A percentile compares a stretch with the other conserved stretches of the same genome.
Evolutionary conservation across 2,113 vertebrate genomes (phyloP).

Genomic region (Numida meleagris): DNA sequence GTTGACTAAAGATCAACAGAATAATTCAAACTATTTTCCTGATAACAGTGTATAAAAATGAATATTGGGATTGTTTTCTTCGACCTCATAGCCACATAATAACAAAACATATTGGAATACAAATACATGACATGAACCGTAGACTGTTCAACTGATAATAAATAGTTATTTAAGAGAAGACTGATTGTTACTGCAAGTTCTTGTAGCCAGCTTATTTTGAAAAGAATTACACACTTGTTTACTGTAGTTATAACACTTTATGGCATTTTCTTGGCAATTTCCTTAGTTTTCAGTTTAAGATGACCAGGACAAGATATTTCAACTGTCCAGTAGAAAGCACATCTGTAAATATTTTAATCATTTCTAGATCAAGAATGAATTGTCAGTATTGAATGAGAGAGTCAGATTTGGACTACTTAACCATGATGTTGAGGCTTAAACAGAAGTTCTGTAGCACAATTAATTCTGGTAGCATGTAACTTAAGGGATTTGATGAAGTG

Average conservation of each 20-base stretch:
- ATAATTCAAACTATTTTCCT: neutral
- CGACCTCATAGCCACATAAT: neutral
- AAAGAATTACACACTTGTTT: rapidly evolving
- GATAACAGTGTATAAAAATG: neutral
- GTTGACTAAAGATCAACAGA: neutral
- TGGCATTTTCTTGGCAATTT: neutral
- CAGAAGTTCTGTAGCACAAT: neutral
- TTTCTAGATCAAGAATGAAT: neutral
- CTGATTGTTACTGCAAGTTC: neutral
- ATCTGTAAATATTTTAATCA: neutral
- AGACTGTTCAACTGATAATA: rapidly evolving
- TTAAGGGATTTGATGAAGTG: neutral
- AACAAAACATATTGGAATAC: neutral
- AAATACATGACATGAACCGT: neutral
- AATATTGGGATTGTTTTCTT: neutral
- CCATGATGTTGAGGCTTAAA: neutral
- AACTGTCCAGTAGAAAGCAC: neutral
- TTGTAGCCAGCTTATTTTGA: neutral
- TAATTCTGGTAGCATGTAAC: neutral
- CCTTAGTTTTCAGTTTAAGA: neutral
- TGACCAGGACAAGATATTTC: neutral
- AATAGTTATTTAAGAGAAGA: neutral
- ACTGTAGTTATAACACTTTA: neutral
- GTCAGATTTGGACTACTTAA: neutral
- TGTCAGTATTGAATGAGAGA: neutral